Percentiles rank a stretch among this genome's conserved stretches.
These are phyloP conservation scores for Ormyrus labotus DNA, from an alignment of 2,888 invertebrate species.

Conservation along the genomic window DNA sequence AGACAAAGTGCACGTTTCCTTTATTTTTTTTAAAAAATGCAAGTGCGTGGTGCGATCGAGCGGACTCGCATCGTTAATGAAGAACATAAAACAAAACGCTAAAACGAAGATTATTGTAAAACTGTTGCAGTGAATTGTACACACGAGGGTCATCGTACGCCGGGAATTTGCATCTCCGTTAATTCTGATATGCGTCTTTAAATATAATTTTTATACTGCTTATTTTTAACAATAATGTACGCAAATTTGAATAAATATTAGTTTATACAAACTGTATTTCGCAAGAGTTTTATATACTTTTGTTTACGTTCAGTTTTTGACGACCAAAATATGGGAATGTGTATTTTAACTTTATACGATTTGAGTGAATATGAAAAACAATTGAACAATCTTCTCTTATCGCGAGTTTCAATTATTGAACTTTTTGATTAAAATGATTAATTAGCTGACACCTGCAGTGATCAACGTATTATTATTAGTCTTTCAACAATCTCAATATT, in stretches of 20 bases:
- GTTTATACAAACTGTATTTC: constrained; percentile 68
- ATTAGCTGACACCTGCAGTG: too few relatives aligned
- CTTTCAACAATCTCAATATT: neutral
- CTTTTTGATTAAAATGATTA: too few relatives aligned
- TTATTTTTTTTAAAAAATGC: constrained; percentile 20
- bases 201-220: constrained; percentile 71
- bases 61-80: constrained; percentile 28
- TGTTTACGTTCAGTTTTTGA: too few relatives aligned
- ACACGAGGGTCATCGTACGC: constrained; percentile 34
- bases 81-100: constrained; percentile 7
- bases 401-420: too few relatives aligned
- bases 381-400: too few relatives aligned
- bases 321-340: too few relatives aligned
- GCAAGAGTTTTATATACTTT: too few relatives aligned
- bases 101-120: constrained; percentile 12
- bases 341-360: too few relatives aligned
- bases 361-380: too few relatives aligned
- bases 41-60: constrained; percentile 21
- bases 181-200: constrained; percentile 55
- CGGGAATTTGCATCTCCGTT: constrained; percentile 54
- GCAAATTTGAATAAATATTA: constrained; percentile 72
- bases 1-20: constrained; percentile 18
- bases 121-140: constrained; percentile 44
- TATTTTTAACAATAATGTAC: constrained; percentile 72
- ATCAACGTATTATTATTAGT: too few relatives aligned